phyloP scores from a whole-genome alignment of 1,140 invertebrate genomes.

The Drosophila ananassae region DNA sequence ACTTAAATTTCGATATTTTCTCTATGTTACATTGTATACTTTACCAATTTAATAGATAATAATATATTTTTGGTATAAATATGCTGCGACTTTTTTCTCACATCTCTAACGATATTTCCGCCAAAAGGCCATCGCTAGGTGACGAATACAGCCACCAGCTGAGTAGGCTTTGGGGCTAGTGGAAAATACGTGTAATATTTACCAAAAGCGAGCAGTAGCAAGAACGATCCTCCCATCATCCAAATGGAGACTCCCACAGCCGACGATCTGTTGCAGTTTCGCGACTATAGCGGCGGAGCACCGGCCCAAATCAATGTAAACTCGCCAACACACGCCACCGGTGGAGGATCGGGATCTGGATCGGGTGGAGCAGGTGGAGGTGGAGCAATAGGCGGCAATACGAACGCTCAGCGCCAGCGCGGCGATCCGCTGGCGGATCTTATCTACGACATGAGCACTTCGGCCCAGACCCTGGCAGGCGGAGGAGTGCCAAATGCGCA shows the following conservation, averaged over 20 bases:
- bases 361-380: neutral
- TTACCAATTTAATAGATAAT: too few relatives aligned
- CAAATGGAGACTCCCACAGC: conserved; percentile 73
- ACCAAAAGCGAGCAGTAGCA: conserved; percentile 10
- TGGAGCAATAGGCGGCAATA: conserved; percentile 9
- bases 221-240: conserved; percentile 5
- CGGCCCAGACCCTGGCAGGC: conserved; percentile 56
- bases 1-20: too few relatives aligned
- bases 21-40: too few relatives aligned
- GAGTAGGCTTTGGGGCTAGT: conserved; percentile 3
- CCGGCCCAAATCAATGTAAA: conserved; percentile 86
- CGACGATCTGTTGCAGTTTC: conserved; percentile 87
- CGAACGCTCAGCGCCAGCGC: conserved; percentile 60
- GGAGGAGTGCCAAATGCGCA: conserved; percentile 19
- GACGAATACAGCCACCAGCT: conserved; percentile 9
- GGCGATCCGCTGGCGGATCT: conserved; percentile 74
- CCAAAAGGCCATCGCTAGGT: neutral
- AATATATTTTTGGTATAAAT: neutral
- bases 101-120: neutral
- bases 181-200: conserved; percentile 58
- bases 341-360: conserved; percentile 61
- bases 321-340: conserved; percentile 66
- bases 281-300: conserved; percentile 85
- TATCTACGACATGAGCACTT: conserved; percentile 76
- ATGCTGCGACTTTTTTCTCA: neutral